These are phyloP conservation scores for Linepithema humile DNA, from an alignment of 1,140 invertebrate genomes.

Conservation along the genomic window DNA sequence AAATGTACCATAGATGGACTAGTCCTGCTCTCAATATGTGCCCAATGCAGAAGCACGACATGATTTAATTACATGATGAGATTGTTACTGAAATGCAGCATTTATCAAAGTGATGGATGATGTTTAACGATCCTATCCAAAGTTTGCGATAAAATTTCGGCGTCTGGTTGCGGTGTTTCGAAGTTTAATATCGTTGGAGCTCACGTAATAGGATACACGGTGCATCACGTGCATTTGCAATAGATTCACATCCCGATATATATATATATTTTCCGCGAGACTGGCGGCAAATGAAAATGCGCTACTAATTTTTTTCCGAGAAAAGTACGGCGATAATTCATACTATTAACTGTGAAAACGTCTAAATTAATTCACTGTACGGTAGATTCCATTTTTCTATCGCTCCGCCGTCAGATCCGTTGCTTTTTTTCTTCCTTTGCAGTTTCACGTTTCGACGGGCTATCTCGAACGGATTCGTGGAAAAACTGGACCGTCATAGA, in stretches of 20 bases:
- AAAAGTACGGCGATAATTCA: not conserved
- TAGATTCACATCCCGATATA: not conserved
- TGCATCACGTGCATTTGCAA: not conserved
- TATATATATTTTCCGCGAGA: not conserved
- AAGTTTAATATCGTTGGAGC: constrained; percentile 29
- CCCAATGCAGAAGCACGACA: constrained; percentile 3
- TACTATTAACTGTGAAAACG: not conserved
- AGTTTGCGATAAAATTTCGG: constrained; percentile 40
- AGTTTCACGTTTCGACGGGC: constrained; percentile 16
- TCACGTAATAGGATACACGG: not conserved
- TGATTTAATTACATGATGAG: constrained; percentile 51
- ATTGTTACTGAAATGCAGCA: constrained; percentile 40
- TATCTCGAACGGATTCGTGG: constrained; percentile 36
- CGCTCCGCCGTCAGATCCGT: not conserved
- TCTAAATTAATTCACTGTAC: constrained; percentile 28
- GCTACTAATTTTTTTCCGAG: not conserved
- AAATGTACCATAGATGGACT: constrained; percentile 48
- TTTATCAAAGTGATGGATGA: constrained; percentile 53
- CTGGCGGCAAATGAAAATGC: not conserved
- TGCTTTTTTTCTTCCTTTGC: not conserved
- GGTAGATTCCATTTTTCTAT: constrained; percentile 21
- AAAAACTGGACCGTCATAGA: constrained; percentile 41
- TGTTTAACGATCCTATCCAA: constrained; percentile 43
- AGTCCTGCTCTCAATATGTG: constrained; percentile 32
- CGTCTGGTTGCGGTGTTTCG: not conserved